A percentile compares a stretch with the other conserved stretches of the same genome.
Evolutionary conservation across 2,888 invertebrate genomes (phyloP).

Genomic region (Platerodrilus igneus): DNA sequence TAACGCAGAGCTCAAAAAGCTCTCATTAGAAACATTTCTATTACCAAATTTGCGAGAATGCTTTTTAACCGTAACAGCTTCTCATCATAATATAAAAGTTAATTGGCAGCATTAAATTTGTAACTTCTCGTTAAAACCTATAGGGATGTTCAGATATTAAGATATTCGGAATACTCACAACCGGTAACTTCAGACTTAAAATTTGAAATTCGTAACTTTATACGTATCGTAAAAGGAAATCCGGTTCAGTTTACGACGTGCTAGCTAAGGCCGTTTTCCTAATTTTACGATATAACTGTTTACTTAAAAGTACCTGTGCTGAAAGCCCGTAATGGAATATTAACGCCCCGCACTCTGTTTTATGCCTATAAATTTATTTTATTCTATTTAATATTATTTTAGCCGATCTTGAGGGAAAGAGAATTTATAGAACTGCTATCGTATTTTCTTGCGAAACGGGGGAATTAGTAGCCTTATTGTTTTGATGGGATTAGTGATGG

Average conservation of each 20-base stretch:
- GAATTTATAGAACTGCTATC: too few relatives aligned
- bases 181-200: conserved; percentile 22
- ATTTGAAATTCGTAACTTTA: conserved; percentile 24
- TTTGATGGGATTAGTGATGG: conserved; percentile 1
- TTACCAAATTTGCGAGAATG: too few relatives aligned
- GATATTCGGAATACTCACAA: conserved; percentile 20
- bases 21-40: too few relatives aligned
- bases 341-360: conserved; percentile 20
- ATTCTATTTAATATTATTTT: too few relatives aligned
- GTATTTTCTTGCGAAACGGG: neutral
- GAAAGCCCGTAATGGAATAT: conserved; percentile 23
- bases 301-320: conserved; percentile 21
- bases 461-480: too few relatives aligned
- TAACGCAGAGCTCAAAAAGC: too few relatives aligned
- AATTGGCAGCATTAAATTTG: conserved; percentile 21
- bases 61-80: too few relatives aligned
- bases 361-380: conserved; percentile 11
- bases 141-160: conserved; percentile 13
- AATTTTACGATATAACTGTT: conserved; percentile 23
- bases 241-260: conserved; percentile 24
- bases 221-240: conserved; percentile 25
- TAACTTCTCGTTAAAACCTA: conserved; percentile 19
- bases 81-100: too few relatives aligned
- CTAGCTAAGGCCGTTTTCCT: conserved; percentile 23
- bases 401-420: conserved; percentile 12